phyloP scores from a whole-genome alignment of 2,888 invertebrate species.

The Cordilura impudica region DNA sequence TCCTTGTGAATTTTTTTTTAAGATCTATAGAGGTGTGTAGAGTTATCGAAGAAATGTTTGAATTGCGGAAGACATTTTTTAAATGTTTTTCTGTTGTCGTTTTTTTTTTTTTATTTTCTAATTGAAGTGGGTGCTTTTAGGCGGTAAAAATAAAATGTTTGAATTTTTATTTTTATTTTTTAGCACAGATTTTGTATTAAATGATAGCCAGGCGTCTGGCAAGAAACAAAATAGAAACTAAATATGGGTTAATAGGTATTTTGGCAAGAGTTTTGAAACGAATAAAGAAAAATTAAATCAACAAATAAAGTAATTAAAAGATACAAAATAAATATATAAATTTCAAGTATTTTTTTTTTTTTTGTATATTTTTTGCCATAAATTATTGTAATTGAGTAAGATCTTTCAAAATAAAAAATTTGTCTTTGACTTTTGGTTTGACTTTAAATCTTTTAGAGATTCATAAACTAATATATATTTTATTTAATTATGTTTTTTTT shows the following conservation, averaged over 20 bases:
- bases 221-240: constrained; percentile 40
- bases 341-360: not conserved
- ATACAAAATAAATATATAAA: not conserved
- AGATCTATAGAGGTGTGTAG: constrained; percentile 23
- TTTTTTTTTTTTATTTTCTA: constrained; percentile 10
- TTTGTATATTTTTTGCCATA: not conserved
- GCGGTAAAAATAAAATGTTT: constrained; percentile 2
- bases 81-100: not conserved
- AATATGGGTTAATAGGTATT: constrained; percentile 64
- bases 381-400: too few relatives aligned
- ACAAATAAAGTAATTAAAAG: not conserved
- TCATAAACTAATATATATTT: constrained; percentile 19
- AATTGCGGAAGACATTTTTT: constrained; percentile 61
- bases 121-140: constrained; percentile 60
- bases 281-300: not conserved
- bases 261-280: constrained; percentile 52
- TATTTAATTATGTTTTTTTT: constrained; percentile 43
- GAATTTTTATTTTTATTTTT: constrained; percentile 23
- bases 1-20: not conserved
- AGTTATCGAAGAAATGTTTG: constrained; percentile 47
- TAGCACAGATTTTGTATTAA: constrained; percentile 47
- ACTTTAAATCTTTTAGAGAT: not conserved
- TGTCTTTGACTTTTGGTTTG: not conserved
- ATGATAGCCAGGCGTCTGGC: constrained; percentile 60
- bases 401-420: not conserved